Conservation (phyloP, 2,113 vertebrate genomes). For the Pangasianodon hypophthalmus region DNA sequence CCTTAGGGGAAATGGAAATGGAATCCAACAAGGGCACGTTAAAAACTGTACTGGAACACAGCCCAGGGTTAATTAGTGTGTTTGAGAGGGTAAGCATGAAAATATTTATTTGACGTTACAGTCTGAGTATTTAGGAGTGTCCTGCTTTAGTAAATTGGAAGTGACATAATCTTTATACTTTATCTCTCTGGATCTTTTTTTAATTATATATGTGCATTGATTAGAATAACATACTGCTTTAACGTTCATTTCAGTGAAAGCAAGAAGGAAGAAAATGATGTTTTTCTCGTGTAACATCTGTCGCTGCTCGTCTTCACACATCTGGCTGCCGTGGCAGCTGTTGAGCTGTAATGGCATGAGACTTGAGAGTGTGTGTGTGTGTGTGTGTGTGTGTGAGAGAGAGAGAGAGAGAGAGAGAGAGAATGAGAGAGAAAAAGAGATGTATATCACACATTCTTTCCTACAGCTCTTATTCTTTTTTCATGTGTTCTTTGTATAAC, state of each 20-base stretch:
- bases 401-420: neutral
- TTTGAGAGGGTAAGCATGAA: neutral
- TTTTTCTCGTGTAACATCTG: constrained; percentile 21
- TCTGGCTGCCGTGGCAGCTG: constrained; percentile 25
- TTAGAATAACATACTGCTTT: neutral
- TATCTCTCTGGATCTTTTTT: neutral
- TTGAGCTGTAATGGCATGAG: neutral
- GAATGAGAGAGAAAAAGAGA: neutral
- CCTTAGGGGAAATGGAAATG: neutral
- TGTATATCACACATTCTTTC: neutral
- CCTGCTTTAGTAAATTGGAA: neutral
- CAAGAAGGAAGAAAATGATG: neutral
- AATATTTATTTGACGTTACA: neutral
- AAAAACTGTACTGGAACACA: constrained; percentile 1
- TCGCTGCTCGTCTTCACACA: constrained; percentile 26
- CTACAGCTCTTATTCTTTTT: neutral
- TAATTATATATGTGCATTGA: neutral
- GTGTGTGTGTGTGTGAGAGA: neutral
- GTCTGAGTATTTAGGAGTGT: neutral
- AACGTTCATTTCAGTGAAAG: neutral
- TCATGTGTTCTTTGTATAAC: neutral
- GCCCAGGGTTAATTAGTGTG: neutral
- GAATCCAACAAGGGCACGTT: neutral
- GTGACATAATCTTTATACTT: neutral
- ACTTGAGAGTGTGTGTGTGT: neutral